phyloP scores from a whole-genome alignment of 2,888 invertebrate species.

The Steinernema scapterisci region DNA sequence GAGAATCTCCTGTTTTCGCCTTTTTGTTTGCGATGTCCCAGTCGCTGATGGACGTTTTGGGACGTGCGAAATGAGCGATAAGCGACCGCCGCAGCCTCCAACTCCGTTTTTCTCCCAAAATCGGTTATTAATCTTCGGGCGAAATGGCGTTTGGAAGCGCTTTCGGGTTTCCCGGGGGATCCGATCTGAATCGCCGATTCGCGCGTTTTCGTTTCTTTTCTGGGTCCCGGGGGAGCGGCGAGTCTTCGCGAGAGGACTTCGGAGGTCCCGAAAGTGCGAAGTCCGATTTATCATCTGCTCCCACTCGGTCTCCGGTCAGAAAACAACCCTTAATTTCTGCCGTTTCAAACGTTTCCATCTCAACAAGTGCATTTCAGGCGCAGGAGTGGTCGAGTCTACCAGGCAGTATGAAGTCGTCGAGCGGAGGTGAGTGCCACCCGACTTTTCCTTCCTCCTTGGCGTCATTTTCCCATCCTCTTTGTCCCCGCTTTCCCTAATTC shows the following conservation, averaged over 20 bases:
- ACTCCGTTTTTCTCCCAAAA: background rate
- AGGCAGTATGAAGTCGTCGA: slow-evolving; percentile 22
- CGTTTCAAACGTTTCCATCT: too few relatives aligned
- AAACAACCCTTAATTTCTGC: background rate
- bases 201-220: slow-evolving; percentile 9
- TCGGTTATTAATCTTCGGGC: slow-evolving; percentile 30
- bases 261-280: slow-evolving; percentile 4
- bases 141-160: slow-evolving; percentile 12
- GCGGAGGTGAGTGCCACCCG: background rate
- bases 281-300: background rate
- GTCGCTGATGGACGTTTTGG: background rate
- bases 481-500: background rate
- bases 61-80: background rate
- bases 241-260: background rate
- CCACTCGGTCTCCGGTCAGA: background rate
- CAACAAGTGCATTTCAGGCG: background rate
- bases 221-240: background rate
- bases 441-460: too few relatives aligned
- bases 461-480: too few relatives aligned
- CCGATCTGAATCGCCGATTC: background rate
- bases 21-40: background rate
- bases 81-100: background rate
- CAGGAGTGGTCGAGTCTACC: background rate
- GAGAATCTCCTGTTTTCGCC: background rate
- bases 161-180: background rate